Evolutionary conservation across 2,888 invertebrate genomes (phyloP).

Genomic region (Thereva nobilitata): DNA sequence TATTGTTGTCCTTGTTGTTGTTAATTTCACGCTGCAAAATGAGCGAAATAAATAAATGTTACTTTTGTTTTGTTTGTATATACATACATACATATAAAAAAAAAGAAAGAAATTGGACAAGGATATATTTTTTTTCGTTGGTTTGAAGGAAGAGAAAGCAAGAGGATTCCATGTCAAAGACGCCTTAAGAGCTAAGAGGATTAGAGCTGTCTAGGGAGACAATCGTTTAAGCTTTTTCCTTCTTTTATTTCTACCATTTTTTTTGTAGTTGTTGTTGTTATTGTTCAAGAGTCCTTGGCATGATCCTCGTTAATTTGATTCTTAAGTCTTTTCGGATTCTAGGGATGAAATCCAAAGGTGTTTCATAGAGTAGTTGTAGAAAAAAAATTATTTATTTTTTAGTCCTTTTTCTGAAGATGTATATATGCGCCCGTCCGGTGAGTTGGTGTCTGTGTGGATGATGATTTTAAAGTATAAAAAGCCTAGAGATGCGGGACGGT

Average conservation of each 20-base stretch:
- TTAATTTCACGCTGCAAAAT: not conserved
- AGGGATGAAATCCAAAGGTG: not conserved
- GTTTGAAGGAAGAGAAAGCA: constrained; percentile 7
- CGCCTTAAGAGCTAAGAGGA: constrained; percentile 30
- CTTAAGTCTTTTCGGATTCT: constrained; percentile 27
- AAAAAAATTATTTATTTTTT: too few relatives aligned
- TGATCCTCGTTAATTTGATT: constrained; percentile 33
- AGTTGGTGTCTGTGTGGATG: too few relatives aligned
- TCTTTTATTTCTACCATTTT: not conserved
- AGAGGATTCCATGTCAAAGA: constrained; percentile 8
- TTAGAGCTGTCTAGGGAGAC: constrained; percentile 27
- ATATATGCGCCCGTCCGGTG: too few relatives aligned
- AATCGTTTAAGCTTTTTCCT: constrained; percentile 16
- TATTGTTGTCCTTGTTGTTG: too few relatives aligned
- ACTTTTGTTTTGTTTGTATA: constrained; percentile 3
- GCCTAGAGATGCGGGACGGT: too few relatives aligned
- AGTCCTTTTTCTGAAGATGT: too few relatives aligned
- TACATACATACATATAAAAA: not conserved
- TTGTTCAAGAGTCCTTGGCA: constrained; percentile 18
- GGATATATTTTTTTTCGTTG: constrained; percentile 1
- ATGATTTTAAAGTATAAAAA: too few relatives aligned
- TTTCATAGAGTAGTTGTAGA: not conserved
- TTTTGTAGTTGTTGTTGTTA: too few relatives aligned
- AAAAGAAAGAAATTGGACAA: too few relatives aligned
- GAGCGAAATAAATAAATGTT: constrained; percentile 23